Base-by-base conservation (phyloP, 1,140 invertebrate species). In the Ceratitis capitata region DNA sequence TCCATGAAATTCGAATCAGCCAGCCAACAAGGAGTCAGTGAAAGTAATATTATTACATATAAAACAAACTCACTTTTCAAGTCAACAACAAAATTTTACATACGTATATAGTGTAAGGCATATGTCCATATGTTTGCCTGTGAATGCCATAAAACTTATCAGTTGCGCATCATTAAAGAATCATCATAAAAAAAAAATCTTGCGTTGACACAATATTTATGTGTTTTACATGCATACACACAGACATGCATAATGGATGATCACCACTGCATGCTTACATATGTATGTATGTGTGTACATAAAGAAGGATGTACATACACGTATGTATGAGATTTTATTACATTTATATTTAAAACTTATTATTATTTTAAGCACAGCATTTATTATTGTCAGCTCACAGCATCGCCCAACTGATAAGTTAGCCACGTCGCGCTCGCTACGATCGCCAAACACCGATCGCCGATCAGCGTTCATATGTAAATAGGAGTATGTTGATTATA, bases 181-280 rank as follows among this genome's bases (percentile, higher is more conserved):
- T 23, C 61, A 39, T 69, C 35, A 69, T 69, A 32, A 35, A 69
- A 61, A 61, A 61, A 64, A 69, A 35, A 16, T 39, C 32, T 69
- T 23, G 51, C 51, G 19, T 69, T 35, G 61, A 39, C 61, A 69
- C 61, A 69, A 69, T 69, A 69, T 69, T 69, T 69, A 69, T 69
- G 61, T 3, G 61, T 39, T 69, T 69, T 35, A n/a, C 29, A 69
- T 35, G 39, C 32, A n/a, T n/a, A n/a, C n/a, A n/a, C n/a, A 29
- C n/a, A 35, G 39, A 35, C 35, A 39, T 61, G 58, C 29, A 35
- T 56, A 56, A n/a, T 23, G n/a, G 23, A n/a, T 23, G 6, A 12
- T 53, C 51, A 23, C 10, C 19, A n/a, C 6, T n/a, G 2, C 1
- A 35, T n/a, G 7, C n/a, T 1, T n/a, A 39, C 32, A 69, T 16